Conservation (phyloP, 2,797 vertebrate genomes). For the Poeciliopsis turneri region DNA sequence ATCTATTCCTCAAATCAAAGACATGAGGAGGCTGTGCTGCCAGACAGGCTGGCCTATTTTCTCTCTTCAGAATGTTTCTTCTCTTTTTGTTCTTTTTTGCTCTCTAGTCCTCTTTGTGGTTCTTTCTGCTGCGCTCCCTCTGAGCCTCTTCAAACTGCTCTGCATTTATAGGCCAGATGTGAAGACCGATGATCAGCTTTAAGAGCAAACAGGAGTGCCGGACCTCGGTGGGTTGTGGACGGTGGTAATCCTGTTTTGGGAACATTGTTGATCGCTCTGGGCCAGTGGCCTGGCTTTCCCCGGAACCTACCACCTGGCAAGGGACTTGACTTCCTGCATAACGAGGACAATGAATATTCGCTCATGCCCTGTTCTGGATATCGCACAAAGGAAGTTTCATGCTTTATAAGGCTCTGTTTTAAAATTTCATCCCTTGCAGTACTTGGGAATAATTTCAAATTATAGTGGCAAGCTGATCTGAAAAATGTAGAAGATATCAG, state of each 20-base stretch:
- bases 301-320: conserved; percentile 75
- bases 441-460: conserved; percentile 12
- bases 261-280: conserved; percentile 58
- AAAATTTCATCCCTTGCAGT: conserved; percentile 28
- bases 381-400: conserved; percentile 37
- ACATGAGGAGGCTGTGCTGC: conserved; percentile 74
- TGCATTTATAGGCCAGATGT: conserved; percentile 52
- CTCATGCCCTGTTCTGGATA: conserved; percentile 45
- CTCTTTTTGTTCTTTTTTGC: conserved; percentile 31
- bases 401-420: conserved; percentile 17
- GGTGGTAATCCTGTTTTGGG: conserved; percentile 77
- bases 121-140: conserved; percentile 30
- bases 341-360: conserved; percentile 45
- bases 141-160: conserved; percentile 34
- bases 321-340: conserved; percentile 62
- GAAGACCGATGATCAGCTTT: conserved; percentile 62
- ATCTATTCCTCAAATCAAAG: conserved; percentile 78
- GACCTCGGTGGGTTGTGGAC: conserved; percentile 64
- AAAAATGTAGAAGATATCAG: conserved; percentile 9
- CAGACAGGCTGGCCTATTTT: conserved; percentile 76
- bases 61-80: conserved; percentile 59
- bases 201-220: conserved; percentile 61
- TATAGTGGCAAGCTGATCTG: conserved; percentile 1
- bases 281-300: conserved; percentile 70
- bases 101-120: conserved; percentile 37